phyloP scores from a whole-genome alignment of 2,113 vertebrate species.

The Acrocephalus arundinaceus region DNA sequence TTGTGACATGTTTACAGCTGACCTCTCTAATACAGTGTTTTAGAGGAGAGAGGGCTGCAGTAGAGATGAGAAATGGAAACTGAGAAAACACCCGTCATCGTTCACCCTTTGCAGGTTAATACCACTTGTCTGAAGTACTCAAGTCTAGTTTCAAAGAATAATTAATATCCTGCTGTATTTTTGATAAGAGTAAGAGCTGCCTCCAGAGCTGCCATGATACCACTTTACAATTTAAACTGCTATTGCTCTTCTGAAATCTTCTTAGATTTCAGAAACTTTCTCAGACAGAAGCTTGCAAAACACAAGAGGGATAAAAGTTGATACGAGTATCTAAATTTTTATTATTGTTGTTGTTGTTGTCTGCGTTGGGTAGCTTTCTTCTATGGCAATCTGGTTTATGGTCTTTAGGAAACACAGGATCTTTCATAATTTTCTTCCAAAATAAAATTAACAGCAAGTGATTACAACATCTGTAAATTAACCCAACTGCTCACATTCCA shows the following conservation, averaged over 20 bases:
- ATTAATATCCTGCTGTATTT: not conserved
- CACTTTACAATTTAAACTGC: not conserved
- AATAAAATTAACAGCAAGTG: not conserved
- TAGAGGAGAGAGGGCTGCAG: not conserved
- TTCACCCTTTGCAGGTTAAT: not conserved
- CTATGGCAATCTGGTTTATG: not conserved
- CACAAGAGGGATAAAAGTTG: not conserved
- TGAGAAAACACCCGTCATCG: not conserved
- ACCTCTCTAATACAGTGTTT: not conserved
- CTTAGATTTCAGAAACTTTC: not conserved
- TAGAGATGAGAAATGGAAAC: not conserved
- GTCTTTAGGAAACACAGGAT: not conserved
- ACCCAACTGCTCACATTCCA: not conserved
- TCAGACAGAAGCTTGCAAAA: not conserved
- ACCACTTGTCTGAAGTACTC: not conserved
- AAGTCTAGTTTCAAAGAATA: not conserved
- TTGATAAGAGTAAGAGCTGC: not conserved
- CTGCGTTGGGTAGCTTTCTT: not conserved
- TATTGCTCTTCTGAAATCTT: not conserved
- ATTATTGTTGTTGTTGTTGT: not conserved
- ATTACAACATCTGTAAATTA: not conserved
- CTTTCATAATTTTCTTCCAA: not conserved
- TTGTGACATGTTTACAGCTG: not conserved
- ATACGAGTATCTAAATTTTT: not conserved
- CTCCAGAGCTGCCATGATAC: not conserved